Evolutionary conservation across 2,113 vertebrate species (phyloP).

Genomic region (Gobius niger): DNA sequence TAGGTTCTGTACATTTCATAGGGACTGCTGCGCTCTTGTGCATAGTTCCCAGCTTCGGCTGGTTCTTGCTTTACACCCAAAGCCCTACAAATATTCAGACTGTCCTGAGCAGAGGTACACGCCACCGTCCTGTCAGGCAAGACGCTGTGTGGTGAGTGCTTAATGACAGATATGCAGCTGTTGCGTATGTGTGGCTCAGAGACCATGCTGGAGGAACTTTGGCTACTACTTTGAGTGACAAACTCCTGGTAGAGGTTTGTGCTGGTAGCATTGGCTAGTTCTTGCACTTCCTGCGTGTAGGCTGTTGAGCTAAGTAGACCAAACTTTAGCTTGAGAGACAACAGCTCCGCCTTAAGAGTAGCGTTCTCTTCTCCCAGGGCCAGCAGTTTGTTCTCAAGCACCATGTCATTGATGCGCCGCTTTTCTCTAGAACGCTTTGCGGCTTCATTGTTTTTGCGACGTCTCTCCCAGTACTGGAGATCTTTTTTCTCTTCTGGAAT

Average conservation of each 20-base stretch:
- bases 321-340: conserved; percentile 90
- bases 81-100: conserved; percentile 71
- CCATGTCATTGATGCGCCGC: conserved; percentile 92
- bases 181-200: conserved; percentile 78
- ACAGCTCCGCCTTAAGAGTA: conserved; percentile 88
- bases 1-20: conserved; percentile 84
- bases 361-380: conserved; percentile 93
- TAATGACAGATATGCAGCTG: conserved; percentile 95
- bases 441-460: conserved; percentile 95
- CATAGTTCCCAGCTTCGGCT: conserved; percentile 74
- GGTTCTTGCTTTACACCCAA: conserved; percentile 87
- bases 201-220: conserved; percentile 76
- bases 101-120: conserved; percentile 65
- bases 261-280: conserved; percentile 78
- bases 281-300: conserved; percentile 90
- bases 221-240: conserved; percentile 64
- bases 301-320: conserved; percentile 88
- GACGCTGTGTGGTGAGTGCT: conserved; percentile 88
- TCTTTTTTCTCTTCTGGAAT: conserved; percentile 98
- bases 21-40: conserved; percentile 78
- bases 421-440: conserved; percentile 97
- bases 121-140: conserved; percentile 80
- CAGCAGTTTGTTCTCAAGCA: conserved; percentile 94
- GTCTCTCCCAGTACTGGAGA: conserved; percentile 92
- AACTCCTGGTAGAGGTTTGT: conserved; percentile 84